Evolutionary conservation across 2,888 invertebrate species (phyloP).

Genomic region (Torymus texanus): DNA sequence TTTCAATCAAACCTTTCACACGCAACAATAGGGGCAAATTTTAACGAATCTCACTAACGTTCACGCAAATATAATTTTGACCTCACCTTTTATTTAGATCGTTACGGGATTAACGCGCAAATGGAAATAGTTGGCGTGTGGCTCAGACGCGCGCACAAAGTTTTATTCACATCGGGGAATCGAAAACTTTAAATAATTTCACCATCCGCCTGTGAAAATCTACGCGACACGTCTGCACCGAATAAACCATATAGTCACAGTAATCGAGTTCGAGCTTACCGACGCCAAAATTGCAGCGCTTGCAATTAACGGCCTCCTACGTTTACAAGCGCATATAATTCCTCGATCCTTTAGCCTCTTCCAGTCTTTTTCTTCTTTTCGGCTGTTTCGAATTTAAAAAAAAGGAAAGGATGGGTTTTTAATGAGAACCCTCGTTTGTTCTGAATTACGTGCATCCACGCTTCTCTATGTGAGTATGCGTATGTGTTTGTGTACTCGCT

Average conservation of each 20-base stretch:
- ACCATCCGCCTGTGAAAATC: neutral
- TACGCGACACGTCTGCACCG: neutral
- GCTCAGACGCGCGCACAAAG: neutral
- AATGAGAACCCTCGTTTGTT: conserved; percentile 30
- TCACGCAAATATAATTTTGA: too few relatives aligned
- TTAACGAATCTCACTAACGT: too few relatives aligned
- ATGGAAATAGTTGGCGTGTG: conserved; percentile 17
- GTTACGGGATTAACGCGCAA: neutral
- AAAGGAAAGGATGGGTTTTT: neutral
- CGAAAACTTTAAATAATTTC: conserved; percentile 25
- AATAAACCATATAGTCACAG: neutral
- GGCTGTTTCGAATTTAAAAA: neutral
- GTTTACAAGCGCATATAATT: too few relatives aligned
- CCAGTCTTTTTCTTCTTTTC: neutral
- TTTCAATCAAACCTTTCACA: too few relatives aligned
- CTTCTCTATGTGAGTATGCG: neutral
- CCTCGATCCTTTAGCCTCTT: neutral
- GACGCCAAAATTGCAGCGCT: conserved; percentile 14
- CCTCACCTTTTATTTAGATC: too few relatives aligned
- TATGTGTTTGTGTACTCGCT: conserved; percentile 4
- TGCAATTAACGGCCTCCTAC: neutral
- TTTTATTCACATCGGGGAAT: conserved; percentile 25
- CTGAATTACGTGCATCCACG: neutral
- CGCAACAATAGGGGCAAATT: too few relatives aligned
- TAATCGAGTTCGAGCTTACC: too few relatives aligned